These are phyloP conservation scores for Meiosimyza platycephala DNA, from an alignment of 2,888 invertebrate species.

Conservation along the genomic window DNA sequence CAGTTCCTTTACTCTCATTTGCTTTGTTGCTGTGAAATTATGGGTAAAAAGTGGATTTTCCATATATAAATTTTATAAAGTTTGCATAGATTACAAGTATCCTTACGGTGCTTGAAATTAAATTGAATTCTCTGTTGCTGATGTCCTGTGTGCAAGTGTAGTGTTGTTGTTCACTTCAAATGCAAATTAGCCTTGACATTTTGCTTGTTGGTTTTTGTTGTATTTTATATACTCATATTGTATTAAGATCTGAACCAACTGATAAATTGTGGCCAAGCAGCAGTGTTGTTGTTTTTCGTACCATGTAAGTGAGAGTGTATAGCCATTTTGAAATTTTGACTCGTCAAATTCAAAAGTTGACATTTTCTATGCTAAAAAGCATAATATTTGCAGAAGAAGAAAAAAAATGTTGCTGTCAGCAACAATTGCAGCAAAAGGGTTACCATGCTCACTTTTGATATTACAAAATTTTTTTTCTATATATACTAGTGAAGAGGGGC, in stretches of 20 bases:
- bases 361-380: slow-evolving; percentile 3
- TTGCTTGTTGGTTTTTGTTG: slow-evolving; percentile 1
- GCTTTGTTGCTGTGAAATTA: slow-evolving; percentile 29
- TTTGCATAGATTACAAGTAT: slow-evolving; percentile 24
- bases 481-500: no score
- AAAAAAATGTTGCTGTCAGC: slow-evolving; percentile 13
- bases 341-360: slow-evolving; percentile 17
- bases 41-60: slow-evolving; percentile 25
- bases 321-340: background rate
- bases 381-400: slow-evolving; percentile 21
- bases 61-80: slow-evolving; percentile 30
- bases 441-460: no score
- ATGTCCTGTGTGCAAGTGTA: slow-evolving; percentile 17
- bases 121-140: slow-evolving; percentile 29
- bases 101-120: slow-evolving; percentile 24
- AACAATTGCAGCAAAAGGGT: background rate
- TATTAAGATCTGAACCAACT: slow-evolving; percentile 58
- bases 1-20: background rate
- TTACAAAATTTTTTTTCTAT: no score
- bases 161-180: background rate
- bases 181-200: slow-evolving; percentile 29
- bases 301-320: background rate
- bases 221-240: background rate
- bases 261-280: slow-evolving; percentile 56
- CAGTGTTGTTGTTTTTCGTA: slow-evolving; percentile 1